Evolutionary conservation across 2,113 vertebrate genomes (phyloP).

Genomic region (Oceanites oceanicus): DNA sequence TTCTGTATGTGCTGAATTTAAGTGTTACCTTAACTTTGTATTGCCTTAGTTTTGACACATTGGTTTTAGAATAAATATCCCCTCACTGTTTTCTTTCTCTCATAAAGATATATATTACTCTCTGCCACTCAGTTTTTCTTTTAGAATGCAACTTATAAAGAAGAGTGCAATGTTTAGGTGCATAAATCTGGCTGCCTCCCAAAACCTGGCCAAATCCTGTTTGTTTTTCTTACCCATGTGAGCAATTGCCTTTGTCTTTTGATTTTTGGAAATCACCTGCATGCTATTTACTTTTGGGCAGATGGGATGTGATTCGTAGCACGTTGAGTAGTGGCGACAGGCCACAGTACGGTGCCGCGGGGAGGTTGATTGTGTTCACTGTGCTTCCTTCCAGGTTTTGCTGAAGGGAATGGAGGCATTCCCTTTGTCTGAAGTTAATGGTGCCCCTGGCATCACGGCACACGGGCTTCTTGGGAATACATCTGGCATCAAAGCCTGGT

Average conservation of each 20-base stretch:
- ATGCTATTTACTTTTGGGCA: not conserved
- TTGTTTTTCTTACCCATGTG: not conserved
- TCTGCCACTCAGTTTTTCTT: not conserved
- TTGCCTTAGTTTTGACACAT: not conserved
- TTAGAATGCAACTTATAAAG: not conserved
- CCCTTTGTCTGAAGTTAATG: not conserved
- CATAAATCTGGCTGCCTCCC: not conserved
- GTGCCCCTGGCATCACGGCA: not conserved
- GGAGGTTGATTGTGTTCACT: not conserved
- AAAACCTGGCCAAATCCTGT: not conserved
- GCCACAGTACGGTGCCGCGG: not conserved
- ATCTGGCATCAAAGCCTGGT: not conserved
- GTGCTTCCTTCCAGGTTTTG: not conserved
- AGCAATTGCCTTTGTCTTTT: not conserved
- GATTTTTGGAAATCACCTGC: not conserved
- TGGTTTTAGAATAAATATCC: not conserved
- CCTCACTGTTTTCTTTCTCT: not conserved
- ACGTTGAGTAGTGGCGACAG: not conserved
- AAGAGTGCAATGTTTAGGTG: not conserved
- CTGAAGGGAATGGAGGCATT: not conserved
- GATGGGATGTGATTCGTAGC: not conserved
- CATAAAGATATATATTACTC: not conserved
- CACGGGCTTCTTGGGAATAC: not conserved
- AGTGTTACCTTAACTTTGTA: not conserved
- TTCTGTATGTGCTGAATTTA: not conserved